A percentile compares a stretch with the other conserved stretches of the same genome.
phyloP scores from a whole-genome alignment of 2,797 vertebrate genomes.

The Periophthalmus magnuspinnatus region DNA sequence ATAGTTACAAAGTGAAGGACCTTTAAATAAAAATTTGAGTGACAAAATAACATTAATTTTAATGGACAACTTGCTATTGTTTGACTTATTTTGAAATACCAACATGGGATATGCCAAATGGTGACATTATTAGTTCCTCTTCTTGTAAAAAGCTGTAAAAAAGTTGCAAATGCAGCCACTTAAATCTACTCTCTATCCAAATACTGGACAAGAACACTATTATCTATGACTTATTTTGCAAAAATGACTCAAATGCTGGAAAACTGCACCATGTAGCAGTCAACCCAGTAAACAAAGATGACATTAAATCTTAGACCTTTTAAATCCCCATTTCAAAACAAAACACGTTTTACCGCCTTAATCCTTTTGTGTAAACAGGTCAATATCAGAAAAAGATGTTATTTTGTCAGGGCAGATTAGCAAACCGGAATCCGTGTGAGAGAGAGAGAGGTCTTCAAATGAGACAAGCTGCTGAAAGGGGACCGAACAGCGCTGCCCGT shows the following conservation, averaged over 20 bases:
- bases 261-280: neutral
- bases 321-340: neutral
- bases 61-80: too few species aligned
- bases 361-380: neutral
- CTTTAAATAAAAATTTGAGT: neutral
- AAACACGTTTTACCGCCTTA: neutral
- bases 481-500: slow-evolving; percentile 15
- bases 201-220: neutral
- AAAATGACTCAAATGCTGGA: neutral
- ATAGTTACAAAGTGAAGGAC: too few species aligned
- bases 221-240: neutral
- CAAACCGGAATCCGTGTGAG: neutral
- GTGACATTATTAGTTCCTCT: neutral
- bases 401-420: neutral
- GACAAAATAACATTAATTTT: too few species aligned
- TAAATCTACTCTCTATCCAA: neutral
- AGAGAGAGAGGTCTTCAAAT: slow-evolving; percentile 29
- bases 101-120: neutral
- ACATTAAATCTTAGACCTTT: neutral
- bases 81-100: neutral
- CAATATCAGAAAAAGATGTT: slow-evolving; percentile 8
- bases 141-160: too few species aligned
- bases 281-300: neutral
- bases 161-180: neutral
- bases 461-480: slow-evolving; percentile 47